Evolutionary conservation across 2,113 vertebrate genomes (phyloP).

Genomic region (Heterochromis multidens): DNA sequence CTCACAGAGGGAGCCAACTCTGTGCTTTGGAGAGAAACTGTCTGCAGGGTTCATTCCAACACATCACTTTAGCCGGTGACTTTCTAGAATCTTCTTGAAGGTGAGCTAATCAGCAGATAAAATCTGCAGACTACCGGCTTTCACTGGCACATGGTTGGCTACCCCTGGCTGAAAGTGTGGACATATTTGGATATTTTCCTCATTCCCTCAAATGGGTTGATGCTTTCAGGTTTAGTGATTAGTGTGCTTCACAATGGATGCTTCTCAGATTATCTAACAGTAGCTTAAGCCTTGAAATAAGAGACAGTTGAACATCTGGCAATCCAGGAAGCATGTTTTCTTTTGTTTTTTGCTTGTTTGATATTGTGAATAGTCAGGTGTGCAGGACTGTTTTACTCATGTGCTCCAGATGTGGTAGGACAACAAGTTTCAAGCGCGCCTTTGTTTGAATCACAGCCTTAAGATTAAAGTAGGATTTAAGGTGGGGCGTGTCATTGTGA

Average conservation of each 20-base stretch:
- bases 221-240: background rate
- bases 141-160: background rate
- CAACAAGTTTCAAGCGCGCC: background rate
- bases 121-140: background rate
- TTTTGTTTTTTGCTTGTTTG: background rate
- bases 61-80: background rate
- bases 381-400: background rate
- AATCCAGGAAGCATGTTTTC: background rate
- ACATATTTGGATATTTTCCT: background rate
- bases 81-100: background rate
- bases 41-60: background rate
- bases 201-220: background rate
- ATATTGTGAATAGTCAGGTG: background rate
- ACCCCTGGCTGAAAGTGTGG: background rate
- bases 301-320: background rate
- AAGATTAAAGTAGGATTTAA: background rate
- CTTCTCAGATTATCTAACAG: background rate
- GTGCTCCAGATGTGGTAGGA: background rate
- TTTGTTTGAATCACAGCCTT: background rate
- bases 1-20: background rate
- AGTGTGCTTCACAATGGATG: background rate
- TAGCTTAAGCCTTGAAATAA: background rate
- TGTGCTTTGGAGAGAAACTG: background rate
- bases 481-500: background rate
- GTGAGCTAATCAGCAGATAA: background rate